Percentiles rank a stretch among this genome's conserved stretches.
phyloP scores from a whole-genome alignment of 2,797 vertebrate species.

The Schizothorax lantsangensis region DNA sequence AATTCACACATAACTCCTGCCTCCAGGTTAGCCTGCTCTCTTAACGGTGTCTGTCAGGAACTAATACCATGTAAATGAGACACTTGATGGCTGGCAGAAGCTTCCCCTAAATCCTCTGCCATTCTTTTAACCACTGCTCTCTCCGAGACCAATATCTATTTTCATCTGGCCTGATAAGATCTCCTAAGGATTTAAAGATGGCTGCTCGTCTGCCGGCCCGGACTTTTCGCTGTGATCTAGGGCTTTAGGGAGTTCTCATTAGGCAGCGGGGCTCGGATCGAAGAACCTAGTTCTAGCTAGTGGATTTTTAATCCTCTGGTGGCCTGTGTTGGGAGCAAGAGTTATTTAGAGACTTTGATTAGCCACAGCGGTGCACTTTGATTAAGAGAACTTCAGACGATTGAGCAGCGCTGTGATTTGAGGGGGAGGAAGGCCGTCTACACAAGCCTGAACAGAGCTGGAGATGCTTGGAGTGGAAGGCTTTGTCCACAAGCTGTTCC shows the following conservation, averaged over 20 bases:
- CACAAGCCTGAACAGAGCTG: constrained; percentile 45
- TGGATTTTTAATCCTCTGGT: constrained; percentile 99
- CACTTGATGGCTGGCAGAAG: constrained; percentile 74
- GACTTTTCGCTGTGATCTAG: constrained; percentile 92
- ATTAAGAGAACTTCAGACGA: constrained; percentile 97
- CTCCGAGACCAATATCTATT: constrained; percentile 96
- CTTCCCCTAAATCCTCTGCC: constrained; percentile 88
- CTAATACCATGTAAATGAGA: constrained; percentile 87
- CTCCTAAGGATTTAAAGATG: constrained; percentile 96
- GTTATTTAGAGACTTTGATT: constrained; percentile 99
- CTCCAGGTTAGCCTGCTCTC: constrained; percentile 75
- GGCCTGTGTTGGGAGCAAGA: constrained; percentile 92
- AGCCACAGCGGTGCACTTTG: constrained; percentile 91
- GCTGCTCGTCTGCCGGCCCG: constrained; percentile 81
- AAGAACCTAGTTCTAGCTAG: constrained; percentile 94
- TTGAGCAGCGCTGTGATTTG: constrained; percentile 64
- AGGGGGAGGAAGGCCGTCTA: constrained; percentile 44
- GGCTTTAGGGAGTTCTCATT: constrained; percentile 98
- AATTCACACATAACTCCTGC: constrained; percentile 81
- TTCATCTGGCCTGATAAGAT: constrained; percentile 98
- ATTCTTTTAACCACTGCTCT: constrained; percentile 96
- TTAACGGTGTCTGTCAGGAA: constrained; percentile 80
- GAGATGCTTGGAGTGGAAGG: constrained; percentile 70
- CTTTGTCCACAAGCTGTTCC: constrained; percentile 75
- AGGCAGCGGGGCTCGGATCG: constrained; percentile 88